A percentile compares a stretch with the other conserved stretches of the same genome.
Conservation (phyloP, 2,113 vertebrate genomes). For the Caranx ignobilis region DNA sequence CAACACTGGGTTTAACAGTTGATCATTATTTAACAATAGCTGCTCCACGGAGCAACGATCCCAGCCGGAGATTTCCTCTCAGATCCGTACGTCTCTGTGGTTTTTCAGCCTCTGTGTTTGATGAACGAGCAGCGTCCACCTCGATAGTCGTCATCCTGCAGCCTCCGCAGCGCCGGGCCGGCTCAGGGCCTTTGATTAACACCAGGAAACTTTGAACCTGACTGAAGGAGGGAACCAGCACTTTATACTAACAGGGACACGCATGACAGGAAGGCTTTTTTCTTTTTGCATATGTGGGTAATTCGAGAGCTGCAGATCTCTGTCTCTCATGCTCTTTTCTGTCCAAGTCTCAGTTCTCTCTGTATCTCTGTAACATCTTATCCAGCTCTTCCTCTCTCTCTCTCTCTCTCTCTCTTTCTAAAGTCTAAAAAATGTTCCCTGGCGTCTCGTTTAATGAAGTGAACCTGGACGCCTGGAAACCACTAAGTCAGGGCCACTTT, state of each 20-base stretch:
- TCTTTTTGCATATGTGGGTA: constrained; percentile 20
- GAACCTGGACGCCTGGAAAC: constrained; percentile 56
- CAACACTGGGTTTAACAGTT: neutral
- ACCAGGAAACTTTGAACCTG: constrained; percentile 57
- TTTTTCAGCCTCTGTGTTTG: neutral
- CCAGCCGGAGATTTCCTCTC: neutral
- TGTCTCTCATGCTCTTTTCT: constrained; percentile 20
- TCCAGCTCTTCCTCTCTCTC: constrained; percentile 40
- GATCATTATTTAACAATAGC: neutral
- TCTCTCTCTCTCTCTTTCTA: constrained; percentile 24
- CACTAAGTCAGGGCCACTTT: constrained; percentile 39
- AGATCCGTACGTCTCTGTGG: too few relatives aligned
- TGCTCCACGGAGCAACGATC: neutral
- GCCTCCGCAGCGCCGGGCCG: constrained; percentile 6
- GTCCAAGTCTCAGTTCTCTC: neutral
- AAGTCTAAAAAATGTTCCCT: constrained; percentile 49
- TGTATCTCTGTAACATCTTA: constrained; percentile 44
- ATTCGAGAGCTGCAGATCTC: constrained; percentile 42
- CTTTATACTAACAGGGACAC: constrained; percentile 55
- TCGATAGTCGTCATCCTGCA: constrained; percentile 7
- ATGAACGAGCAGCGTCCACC: neutral
- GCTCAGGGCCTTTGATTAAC: constrained; percentile 54
- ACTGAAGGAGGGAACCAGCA: constrained; percentile 40
- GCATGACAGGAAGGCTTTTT: constrained; percentile 36
- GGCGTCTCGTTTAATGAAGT: constrained; percentile 61